phyloP scores from a whole-genome alignment of 2,888 invertebrate genomes.

The Clitarchus hookeri region DNA sequence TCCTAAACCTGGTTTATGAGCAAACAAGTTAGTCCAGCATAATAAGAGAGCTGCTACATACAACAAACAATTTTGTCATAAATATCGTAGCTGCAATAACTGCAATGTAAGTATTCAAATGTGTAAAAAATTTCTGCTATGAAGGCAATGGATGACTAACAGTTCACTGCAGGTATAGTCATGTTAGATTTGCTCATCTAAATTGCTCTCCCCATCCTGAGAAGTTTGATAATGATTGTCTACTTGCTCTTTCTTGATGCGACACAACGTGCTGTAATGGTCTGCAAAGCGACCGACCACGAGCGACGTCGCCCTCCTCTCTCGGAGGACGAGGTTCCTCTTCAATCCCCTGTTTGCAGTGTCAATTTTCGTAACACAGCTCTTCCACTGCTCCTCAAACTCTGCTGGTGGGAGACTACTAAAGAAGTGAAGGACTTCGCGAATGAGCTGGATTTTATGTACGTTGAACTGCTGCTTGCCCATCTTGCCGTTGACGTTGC shows the following conservation, averaged over 20 bases:
- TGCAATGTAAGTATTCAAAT: too few relatives aligned
- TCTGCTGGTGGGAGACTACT: constrained; percentile 54
- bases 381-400: constrained; percentile 57
- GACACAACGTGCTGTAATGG: constrained; percentile 3
- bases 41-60: neutral
- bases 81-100: too few relatives aligned
- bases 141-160: too few relatives aligned
- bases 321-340: constrained; percentile 53
- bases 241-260: constrained; percentile 21
- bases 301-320: constrained; percentile 39
- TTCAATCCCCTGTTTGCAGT: constrained; percentile 56
- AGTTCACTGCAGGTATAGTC: neutral
- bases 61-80: too few relatives aligned
- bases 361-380: constrained; percentile 57
- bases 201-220: constrained; percentile 5
- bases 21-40: neutral
- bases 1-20: constrained; percentile 21
- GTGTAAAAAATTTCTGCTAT: too few relatives aligned
- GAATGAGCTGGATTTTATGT: constrained; percentile 55
- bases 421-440: constrained; percentile 55
- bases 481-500: constrained; percentile 58
- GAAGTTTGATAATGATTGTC: neutral
- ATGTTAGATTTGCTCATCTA: constrained; percentile 20
- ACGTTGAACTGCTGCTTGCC: constrained; percentile 57
- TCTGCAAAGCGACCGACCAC: constrained; percentile 23